Percentiles rank a stretch among this genome's conserved stretches.
Conservation (phyloP, 2,888 invertebrate genomes). For the Pantelozetes paolii region DNA sequence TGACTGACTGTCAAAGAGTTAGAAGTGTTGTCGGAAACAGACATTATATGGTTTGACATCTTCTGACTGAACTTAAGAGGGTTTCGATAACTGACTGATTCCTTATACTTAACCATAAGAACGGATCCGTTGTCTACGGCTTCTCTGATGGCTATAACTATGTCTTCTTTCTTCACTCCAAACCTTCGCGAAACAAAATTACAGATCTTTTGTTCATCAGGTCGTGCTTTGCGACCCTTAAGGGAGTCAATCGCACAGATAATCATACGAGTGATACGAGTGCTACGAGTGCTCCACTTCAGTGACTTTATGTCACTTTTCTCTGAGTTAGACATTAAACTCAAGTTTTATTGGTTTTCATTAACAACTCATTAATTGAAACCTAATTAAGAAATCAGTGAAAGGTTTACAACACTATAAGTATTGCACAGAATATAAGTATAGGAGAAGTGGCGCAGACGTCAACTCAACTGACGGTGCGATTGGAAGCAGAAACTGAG, state of each 20-base stretch:
- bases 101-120: conserved; percentile 78
- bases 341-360: not conserved
- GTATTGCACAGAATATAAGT: not conserved
- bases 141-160: conserved; percentile 61
- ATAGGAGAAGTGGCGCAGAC: not conserved
- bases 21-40: not conserved
- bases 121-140: conserved; percentile 59
- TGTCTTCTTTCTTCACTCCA: conserved; percentile 67
- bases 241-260: conserved; percentile 79
- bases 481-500: not conserved
- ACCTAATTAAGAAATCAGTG: not conserved
- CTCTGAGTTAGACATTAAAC: conserved; percentile 8
- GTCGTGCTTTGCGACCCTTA: conserved; percentile 74
- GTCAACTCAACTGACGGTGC: not conserved
- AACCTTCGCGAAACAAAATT: conserved; percentile 72
- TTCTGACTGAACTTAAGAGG: conserved; percentile 60
- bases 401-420: conserved; percentile 1
- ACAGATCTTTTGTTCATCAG: conserved; percentile 75
- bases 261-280: too few species aligned
- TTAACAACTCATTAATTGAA: not conserved
- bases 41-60: conserved; percentile 30
- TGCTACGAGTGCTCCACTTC: conserved; percentile 50
- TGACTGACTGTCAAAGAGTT: conserved; percentile 64
- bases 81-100: conserved; percentile 77
- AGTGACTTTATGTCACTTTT: conserved; percentile 53